Evolutionary conservation across 2,113 vertebrate species (phyloP).

Genomic region (Orientallactaga bullata): DNA sequence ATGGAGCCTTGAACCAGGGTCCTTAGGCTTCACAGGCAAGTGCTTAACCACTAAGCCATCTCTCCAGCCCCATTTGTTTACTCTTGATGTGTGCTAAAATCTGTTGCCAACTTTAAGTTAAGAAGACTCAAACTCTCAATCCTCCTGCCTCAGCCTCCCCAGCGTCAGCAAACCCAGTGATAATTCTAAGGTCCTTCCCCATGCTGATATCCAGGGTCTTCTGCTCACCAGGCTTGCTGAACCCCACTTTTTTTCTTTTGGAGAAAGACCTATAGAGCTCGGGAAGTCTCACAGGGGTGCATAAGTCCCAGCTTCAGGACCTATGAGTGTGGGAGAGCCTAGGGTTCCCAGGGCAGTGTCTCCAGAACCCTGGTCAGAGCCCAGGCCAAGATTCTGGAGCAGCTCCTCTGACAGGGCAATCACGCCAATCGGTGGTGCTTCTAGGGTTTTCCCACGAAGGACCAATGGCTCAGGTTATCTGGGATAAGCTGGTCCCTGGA

Average conservation of each 20-base stretch:
- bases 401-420: not conserved
- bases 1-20: no score
- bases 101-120: not conserved
- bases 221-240: not conserved
- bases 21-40: no score
- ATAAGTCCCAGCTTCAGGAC: not conserved
- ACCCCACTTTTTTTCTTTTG: not conserved
- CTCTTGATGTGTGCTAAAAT: not conserved
- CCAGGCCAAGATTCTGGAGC: not conserved
- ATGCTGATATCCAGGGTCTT: not conserved
- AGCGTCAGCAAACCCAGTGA: not conserved
- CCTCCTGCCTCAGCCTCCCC: not conserved
- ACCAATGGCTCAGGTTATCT: conserved; percentile 12
- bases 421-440: accelerated
- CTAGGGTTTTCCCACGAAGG: conserved; percentile 1
- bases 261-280: not conserved
- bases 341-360: not conserved
- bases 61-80: no score
- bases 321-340: not conserved
- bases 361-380: not conserved
- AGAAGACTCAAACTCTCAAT: not conserved
- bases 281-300: not conserved
- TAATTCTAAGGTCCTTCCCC: not conserved
- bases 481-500: not conserved
- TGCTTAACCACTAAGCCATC: no score